These are phyloP conservation scores for Drosophila mayaguana DNA, from an alignment of 2,888 invertebrate species.

Conservation along the genomic window DNA sequence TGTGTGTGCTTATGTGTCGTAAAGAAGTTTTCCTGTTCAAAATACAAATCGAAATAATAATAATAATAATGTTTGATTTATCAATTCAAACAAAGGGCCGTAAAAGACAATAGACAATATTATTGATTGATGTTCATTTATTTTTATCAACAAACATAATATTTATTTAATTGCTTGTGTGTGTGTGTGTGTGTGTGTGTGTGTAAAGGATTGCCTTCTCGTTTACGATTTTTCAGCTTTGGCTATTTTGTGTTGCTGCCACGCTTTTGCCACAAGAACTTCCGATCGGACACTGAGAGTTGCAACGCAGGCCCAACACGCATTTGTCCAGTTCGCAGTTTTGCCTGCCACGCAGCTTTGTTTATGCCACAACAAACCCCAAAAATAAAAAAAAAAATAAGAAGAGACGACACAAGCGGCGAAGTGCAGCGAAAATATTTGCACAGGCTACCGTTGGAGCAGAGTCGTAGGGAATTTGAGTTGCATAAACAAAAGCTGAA, in stretches of 20 bases:
- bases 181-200: constrained; percentile 8
- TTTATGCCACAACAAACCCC: constrained; percentile 42
- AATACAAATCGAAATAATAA: background rate
- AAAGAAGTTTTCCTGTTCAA: constrained; percentile 15
- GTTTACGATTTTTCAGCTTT: background rate
- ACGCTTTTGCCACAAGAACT: constrained; percentile 40
- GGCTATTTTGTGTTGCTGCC: constrained; percentile 10
- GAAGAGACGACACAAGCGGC: constrained; percentile 10
- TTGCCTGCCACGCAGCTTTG: constrained; percentile 40
- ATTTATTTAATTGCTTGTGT: constrained; percentile 16
- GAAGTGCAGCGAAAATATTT: constrained; percentile 62
- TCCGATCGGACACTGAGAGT: constrained; percentile 28
- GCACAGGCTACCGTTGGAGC: constrained; percentile 66
- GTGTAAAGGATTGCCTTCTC: background rate
- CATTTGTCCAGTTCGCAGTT: constrained; percentile 43
- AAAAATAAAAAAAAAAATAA: constrained; percentile 7
- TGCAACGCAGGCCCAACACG: constrained; percentile 4
- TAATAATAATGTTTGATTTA: constrained; percentile 34
- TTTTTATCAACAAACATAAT: constrained; percentile 5
- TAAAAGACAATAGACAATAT: constrained; percentile 46
- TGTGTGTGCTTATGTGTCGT: constrained; percentile 1
- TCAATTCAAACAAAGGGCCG: constrained; percentile 41
- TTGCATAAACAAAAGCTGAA: constrained; percentile 57
- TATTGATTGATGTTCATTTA: constrained; percentile 25
- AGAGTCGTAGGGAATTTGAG: constrained; percentile 41